Base-by-base conservation (phyloP, 2,888 invertebrate species). In the Trilocha varians region DNA sequence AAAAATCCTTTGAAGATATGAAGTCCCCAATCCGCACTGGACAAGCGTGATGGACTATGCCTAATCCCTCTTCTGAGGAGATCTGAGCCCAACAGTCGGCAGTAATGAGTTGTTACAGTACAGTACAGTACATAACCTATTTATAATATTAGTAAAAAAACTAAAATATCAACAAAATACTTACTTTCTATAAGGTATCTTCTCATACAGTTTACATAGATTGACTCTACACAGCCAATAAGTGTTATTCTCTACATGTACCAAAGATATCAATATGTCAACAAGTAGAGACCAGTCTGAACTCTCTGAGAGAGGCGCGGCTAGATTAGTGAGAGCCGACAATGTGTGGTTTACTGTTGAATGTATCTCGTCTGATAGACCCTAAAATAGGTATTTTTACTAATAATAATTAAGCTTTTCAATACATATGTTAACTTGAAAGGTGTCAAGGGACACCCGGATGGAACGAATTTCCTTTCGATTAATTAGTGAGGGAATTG, bases 141-240 rank as follows among this genome's bases (percentile, higher is more conserved):
- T n/a, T n/a, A n/a, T n/a, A n/a, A n/a, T n/a, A n/a, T n/a, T n/a
- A n/a, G n/a, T n/a, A n/a, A n/a, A n/a, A n/a, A n/a, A n/a, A n/a
- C n/a, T n/a, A n/a, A n/a, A 5, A 25, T 13, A 42, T n/a, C 32
- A 33, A 25, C 5, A 36, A 43, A 15, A 33, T 15, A 62, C 78
- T 70, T 34, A 86, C 85, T 66, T 80, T 34, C 70, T 63, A 62
- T 79, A 84, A 0, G 83, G 83, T 44, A 85, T 42, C 35, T 63
- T 77, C 50, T 82, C 79, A 48, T 85, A 86, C 32, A 84, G 48
- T 49, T 64, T 69, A 38, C 80, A 83, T 4, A 76, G 53, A 50
- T 84, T 80, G 52, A 95, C 92, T 83, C 93, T 93, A 37, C 96
- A 92, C 39, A 96, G 82, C 93, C 96, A 96, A 71, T 96, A 96